A percentile compares a stretch with the other conserved stretches of the same genome.
Conservation (phyloP, 2,888 invertebrate genomes). For the Pseudococcus longispinus region DNA sequence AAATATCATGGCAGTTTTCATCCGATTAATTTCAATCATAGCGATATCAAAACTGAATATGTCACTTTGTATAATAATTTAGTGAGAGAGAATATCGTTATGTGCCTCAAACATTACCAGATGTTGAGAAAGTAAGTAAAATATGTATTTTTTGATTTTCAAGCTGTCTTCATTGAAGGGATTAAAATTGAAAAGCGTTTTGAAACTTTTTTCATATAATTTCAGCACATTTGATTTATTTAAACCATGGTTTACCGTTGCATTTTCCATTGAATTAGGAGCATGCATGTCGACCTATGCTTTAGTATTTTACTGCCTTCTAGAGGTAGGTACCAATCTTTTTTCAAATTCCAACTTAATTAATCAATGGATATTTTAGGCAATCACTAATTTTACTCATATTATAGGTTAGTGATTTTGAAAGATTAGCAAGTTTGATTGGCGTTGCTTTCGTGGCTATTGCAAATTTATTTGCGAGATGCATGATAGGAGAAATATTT, state of each 20-base stretch:
- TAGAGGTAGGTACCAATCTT: neutral
- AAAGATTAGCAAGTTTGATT: constrained; percentile 30
- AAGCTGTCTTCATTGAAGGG: no score
- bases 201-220: neutral
- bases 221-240: constrained; percentile 2
- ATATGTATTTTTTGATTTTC: no score
- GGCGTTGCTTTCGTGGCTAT: constrained; percentile 12
- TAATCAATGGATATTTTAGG: no score
- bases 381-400: no score
- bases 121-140: constrained; percentile 3
- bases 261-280: constrained; percentile 12
- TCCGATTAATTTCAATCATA: neutral
- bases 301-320: constrained; percentile 28
- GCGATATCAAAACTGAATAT: neutral
- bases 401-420: constrained; percentile 13
- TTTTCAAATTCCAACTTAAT: neutral
- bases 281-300: constrained; percentile 33
- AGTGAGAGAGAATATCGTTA: neutral
- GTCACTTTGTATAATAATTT: neutral
- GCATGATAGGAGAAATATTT: constrained; percentile 5
- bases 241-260: neutral
- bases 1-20: neutral
- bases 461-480: constrained; percentile 21
- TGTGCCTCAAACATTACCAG: neutral
- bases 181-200: no score